Percentiles rank a stretch among this genome's conserved stretches.
phyloP scores from a whole-genome alignment of 2,888 invertebrate genomes.

The Dione juno region DNA sequence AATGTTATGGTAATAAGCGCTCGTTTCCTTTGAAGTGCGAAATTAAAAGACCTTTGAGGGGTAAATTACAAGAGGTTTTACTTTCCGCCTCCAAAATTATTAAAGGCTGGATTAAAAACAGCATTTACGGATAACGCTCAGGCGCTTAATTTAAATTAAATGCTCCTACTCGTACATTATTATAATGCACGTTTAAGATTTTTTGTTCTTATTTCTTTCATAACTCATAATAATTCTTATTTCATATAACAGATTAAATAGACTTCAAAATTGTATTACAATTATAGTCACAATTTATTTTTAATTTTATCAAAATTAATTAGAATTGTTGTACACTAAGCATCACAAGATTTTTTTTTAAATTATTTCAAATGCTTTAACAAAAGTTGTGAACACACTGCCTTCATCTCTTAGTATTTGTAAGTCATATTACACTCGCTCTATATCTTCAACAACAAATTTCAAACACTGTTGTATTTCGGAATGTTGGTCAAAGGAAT shows the following conservation, averaged over 20 bases:
- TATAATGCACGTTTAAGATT: background rate
- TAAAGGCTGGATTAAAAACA: constrained; percentile 21
- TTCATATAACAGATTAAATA: too few relatives aligned
- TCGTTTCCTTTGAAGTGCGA: constrained; percentile 20
- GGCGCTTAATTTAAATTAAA: constrained; percentile 10
- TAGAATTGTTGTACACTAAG: too few relatives aligned
- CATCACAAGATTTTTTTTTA: too few relatives aligned
- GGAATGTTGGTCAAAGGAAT: constrained; percentile 4
- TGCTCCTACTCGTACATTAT: constrained; percentile 8
- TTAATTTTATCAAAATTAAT: too few relatives aligned
- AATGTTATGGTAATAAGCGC: constrained; percentile 30
- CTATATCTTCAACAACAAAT: background rate
- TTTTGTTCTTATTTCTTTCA: background rate
- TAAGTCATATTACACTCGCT: too few relatives aligned
- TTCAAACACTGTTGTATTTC: background rate
- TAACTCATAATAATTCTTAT: too few relatives aligned
- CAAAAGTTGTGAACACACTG: too few relatives aligned
- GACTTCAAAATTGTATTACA: too few relatives aligned
- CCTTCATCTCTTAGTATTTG: too few relatives aligned
- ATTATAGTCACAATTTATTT: too few relatives aligned
- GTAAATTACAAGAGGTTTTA: constrained; percentile 25
- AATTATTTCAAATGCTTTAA: too few relatives aligned
- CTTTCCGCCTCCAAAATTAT: constrained; percentile 22
- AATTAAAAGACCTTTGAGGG: constrained; percentile 28
- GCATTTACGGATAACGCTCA: constrained; percentile 11